A percentile compares a stretch with the other conserved stretches of the same genome.
These are phyloP conservation scores for Boloria selene DNA, from an alignment of 2,888 invertebrate species.

Conservation along the genomic window DNA sequence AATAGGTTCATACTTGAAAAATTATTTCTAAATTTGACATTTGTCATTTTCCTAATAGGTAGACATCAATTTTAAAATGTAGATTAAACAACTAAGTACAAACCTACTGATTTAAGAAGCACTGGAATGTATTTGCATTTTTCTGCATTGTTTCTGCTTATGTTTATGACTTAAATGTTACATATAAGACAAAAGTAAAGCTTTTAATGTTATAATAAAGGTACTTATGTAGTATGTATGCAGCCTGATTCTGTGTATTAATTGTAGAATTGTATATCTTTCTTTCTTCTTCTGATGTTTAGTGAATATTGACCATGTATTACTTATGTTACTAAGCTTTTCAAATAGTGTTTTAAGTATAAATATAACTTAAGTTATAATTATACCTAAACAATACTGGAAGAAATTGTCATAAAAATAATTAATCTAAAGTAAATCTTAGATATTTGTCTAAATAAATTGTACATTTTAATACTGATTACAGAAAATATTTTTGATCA, in stretches of 20 bases:
- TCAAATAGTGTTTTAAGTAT: too few relatives aligned
- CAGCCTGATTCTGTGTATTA: neutral
- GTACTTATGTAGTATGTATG: neutral
- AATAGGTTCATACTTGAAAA: conserved; percentile 7
- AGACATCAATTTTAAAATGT: conserved; percentile 20
- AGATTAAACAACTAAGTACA: conserved; percentile 42
- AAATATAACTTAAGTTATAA: too few relatives aligned
- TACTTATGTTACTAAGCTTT: neutral
- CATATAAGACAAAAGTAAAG: neutral
- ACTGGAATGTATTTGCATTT: conserved; percentile 59
- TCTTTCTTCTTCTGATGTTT: neutral
- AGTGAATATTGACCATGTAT: neutral
- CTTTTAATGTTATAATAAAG: neutral
- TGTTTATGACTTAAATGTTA: neutral
- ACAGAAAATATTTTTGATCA: neutral
- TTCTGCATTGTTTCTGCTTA: neutral
- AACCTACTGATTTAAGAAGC: conserved; percentile 59
- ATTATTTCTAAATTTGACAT: conserved; percentile 22
- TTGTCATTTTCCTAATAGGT: conserved; percentile 28
- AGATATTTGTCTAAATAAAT: too few relatives aligned
- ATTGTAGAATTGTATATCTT: neutral
- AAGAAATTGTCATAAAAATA: too few relatives aligned
- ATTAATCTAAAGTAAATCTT: too few relatives aligned
- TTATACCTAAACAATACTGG: too few relatives aligned
- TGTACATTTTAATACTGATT: neutral